Base-by-base conservation (phyloP, 2,113 vertebrate genomes). In the Rana temporaria region DNA sequence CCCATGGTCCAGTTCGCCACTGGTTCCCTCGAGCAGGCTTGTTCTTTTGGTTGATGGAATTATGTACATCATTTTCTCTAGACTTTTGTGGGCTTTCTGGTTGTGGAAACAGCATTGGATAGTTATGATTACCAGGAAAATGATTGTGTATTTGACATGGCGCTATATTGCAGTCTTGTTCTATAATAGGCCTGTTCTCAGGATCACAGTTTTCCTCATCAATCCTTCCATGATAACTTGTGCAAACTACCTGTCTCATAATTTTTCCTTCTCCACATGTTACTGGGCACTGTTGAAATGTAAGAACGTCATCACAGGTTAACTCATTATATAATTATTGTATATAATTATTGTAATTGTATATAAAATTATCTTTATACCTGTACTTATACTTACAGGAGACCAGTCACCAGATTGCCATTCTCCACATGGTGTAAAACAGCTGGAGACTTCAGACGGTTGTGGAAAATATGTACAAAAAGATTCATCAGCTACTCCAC, bases 1-100 rank as follows among this genome's bases (percentile, higher is more conserved):
- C 97, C 98, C 98, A 99, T 0, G 96, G 98, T 86, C 98, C 98
- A 1, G 96, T 98, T 90, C 98, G 95, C 98, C 98, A 99, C 0
- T 98, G 97, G 91, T 95, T 94, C 85, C 91, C 91, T 85, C 87
- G 89, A 17, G 94, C 93, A 0, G 92, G 92, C 62, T 34, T 91
- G 24, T 94, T 92, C 91, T 93, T 93, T 84, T 93, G 94, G n/a
- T 96, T 93, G 18, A 89, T 89, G 79, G 90, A 91, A 85, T 87
- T 91, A 60, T 92, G 90, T 2, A 94, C 91, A 86, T 92, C 88
- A 62, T 89, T 55, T 55, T 78, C 73, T n/a, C 84, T 88, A 69
- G 86, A 85, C 78, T 86, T 79, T 34, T 94, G 92, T 53, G 94
- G 90, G 48, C 90, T 91, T 76, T 94, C 88, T 62, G 64, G 81